These are phyloP conservation scores for Pammene fasciana DNA, from an alignment of 2,888 invertebrate species.

Conservation along the genomic window DNA sequence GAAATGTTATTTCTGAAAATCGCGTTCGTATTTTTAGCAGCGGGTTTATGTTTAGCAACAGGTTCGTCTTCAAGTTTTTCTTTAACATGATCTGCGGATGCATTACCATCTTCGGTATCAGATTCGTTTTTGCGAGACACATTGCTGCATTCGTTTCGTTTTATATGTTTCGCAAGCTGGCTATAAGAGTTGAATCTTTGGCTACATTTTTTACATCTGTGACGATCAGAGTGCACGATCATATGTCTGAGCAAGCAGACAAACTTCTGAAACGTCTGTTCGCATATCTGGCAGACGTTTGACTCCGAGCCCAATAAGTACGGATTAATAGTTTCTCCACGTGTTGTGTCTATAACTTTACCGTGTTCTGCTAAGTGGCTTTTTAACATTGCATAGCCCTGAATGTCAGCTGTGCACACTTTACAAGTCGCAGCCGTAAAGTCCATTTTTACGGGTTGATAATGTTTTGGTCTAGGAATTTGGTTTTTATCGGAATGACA, in stretches of 20 bases:
- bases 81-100: slow-evolving; percentile 17
- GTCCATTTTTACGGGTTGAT: slow-evolving; percentile 75
- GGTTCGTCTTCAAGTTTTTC: slow-evolving; percentile 28
- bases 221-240: slow-evolving; percentile 10
- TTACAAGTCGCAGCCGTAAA: slow-evolving; percentile 66
- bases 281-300: slow-evolving; percentile 18
- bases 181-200: slow-evolving; percentile 6
- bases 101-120: not conserved
- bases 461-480: slow-evolving; percentile 65
- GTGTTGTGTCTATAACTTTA: slow-evolving; percentile 61
- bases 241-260: slow-evolving; percentile 14
- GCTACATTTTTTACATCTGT: slow-evolving; percentile 11
- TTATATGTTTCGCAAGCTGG: slow-evolving; percentile 1
- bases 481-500: slow-evolving; percentile 50
- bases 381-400: slow-evolving; percentile 65
- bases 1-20: slow-evolving; percentile 71
- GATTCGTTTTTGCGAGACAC: not conserved
- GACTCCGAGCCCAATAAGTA: slow-evolving; percentile 57
- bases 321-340: slow-evolving; percentile 72
- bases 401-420: slow-evolving; percentile 59
- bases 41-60: slow-evolving; percentile 59
- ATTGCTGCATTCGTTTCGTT: not conserved
- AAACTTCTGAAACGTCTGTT: slow-evolving; percentile 1
- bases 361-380: slow-evolving; percentile 65
- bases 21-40: slow-evolving; percentile 47